Evolutionary conservation across 2,888 invertebrate genomes (phyloP).

Genomic region (Trissonchulus sp.): DNA sequence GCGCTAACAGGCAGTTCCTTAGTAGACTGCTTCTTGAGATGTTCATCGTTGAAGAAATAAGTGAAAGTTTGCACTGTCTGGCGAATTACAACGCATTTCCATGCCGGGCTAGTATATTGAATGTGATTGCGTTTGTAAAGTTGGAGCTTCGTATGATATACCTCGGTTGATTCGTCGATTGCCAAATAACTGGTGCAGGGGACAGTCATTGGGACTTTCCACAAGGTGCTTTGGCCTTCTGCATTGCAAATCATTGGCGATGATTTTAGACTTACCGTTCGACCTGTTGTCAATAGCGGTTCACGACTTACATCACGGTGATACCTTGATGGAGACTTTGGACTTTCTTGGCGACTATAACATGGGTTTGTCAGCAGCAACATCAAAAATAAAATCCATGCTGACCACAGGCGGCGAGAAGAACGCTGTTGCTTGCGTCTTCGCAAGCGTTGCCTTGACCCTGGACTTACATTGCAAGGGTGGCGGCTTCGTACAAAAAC

Average conservation of each 20-base stretch:
- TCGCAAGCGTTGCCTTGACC: too few relatives aligned
- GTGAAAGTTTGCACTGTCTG: background rate
- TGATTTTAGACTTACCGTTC: too few relatives aligned
- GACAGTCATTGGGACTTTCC: background rate
- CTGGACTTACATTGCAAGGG: too few relatives aligned
- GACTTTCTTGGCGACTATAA: too few relatives aligned
- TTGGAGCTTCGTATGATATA: background rate
- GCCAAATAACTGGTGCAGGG: background rate
- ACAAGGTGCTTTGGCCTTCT: background rate
- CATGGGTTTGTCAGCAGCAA: too few relatives aligned
- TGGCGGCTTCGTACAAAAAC: too few relatives aligned
- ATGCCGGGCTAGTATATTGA: background rate
- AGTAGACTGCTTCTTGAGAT: background rate
- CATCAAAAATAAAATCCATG: too few relatives aligned
- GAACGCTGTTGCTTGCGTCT: too few relatives aligned
- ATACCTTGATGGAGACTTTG: too few relatives aligned
- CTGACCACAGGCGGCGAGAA: too few relatives aligned
- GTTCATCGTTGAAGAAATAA: background rate
- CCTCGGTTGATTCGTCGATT: background rate
- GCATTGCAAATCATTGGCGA: background rate
- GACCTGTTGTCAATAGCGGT: too few relatives aligned
- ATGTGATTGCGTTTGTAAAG: background rate
- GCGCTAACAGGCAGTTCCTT: background rate
- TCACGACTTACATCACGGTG: too few relatives aligned
- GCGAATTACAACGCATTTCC: background rate